phyloP scores from a whole-genome alignment of 1,140 invertebrate genomes.

The Caenorhabditis inopinata region DNA sequence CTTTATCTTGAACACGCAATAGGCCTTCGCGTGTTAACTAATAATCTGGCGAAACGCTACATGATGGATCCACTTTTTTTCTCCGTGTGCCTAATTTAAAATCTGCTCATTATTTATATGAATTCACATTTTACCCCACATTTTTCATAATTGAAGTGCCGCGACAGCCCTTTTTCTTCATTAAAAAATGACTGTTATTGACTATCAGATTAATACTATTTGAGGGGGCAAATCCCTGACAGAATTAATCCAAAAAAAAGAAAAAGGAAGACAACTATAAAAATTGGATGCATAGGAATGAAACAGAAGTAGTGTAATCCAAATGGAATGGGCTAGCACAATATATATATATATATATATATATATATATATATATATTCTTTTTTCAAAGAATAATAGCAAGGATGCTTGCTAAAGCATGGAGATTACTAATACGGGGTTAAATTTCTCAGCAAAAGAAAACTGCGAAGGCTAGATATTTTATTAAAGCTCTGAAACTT shows the following conservation, averaged over 20 bases:
- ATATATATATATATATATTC: no score
- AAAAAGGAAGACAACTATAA: background rate
- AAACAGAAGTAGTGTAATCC: background rate
- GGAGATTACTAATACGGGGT: no score
- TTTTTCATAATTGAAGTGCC: background rate
- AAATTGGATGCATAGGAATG: conserved; percentile 6
- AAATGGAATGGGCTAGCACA: background rate
- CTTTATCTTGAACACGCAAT: no score
- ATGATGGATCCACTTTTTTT: conserved; percentile 9
- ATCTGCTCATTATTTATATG: background rate
- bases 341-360: background rate
- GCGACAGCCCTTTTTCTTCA: background rate
- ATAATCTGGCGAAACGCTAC: background rate
- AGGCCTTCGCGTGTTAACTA: background rate
- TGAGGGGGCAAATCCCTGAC: conserved; percentile 29
- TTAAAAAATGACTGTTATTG: background rate
- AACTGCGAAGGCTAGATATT: no score
- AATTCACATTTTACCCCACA: background rate
- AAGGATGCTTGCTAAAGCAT: no score
- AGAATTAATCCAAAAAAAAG: conserved; percentile 19
- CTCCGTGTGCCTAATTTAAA: background rate
- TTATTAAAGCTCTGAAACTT: no score
- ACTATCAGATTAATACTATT: conserved; percentile 17
- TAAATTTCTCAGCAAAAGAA: no score
- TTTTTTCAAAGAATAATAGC: no score